Evolutionary conservation across 2,888 invertebrate species (phyloP).

Genomic region (Melolontha melolontha): DNA sequence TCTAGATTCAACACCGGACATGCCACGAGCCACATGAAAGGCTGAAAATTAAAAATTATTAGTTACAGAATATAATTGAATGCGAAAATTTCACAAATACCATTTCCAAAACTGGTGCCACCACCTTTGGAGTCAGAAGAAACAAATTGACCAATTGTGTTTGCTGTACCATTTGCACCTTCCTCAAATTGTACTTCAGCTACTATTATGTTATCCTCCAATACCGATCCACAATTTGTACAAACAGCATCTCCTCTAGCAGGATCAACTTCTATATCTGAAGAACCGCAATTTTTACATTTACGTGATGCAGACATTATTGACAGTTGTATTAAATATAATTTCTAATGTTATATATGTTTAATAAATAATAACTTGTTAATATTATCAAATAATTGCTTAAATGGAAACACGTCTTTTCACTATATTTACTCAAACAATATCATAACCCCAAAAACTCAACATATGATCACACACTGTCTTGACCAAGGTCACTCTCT

Average conservation of each 20-base stretch:
- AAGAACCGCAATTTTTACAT: conserved; percentile 88
- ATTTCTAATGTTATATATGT: background rate
- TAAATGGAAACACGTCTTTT: background rate
- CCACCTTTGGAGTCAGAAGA: conserved; percentile 90
- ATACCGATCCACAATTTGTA: conserved; percentile 94
- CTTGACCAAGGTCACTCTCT: too few species aligned
- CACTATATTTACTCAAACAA: background rate
- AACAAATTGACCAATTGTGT: conserved; percentile 94
- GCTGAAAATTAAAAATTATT: conserved; percentile 63
- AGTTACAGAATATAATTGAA: conserved; percentile 1
- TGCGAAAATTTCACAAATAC: conserved; percentile 20
- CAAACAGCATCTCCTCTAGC: conserved; percentile 96
- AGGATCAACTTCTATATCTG: conserved; percentile 94
- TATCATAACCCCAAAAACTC: conserved; percentile 9
- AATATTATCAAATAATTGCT: background rate
- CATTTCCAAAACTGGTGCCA: conserved; percentile 78
- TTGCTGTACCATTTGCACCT: conserved; percentile 86
- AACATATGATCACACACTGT: conserved; percentile 5
- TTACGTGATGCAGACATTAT: conserved; percentile 75
- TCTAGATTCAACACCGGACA: conserved; percentile 80
- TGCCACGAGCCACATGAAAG: conserved; percentile 83
- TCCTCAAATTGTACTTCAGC: conserved; percentile 97
- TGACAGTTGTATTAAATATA: background rate
- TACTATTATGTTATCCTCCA: conserved; percentile 97
- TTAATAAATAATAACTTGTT: background rate